Percentiles rank a stretch among this genome's conserved stretches.
Conservation (phyloP, 2,797 vertebrate species). For the Tarsius wallacei region DNA sequence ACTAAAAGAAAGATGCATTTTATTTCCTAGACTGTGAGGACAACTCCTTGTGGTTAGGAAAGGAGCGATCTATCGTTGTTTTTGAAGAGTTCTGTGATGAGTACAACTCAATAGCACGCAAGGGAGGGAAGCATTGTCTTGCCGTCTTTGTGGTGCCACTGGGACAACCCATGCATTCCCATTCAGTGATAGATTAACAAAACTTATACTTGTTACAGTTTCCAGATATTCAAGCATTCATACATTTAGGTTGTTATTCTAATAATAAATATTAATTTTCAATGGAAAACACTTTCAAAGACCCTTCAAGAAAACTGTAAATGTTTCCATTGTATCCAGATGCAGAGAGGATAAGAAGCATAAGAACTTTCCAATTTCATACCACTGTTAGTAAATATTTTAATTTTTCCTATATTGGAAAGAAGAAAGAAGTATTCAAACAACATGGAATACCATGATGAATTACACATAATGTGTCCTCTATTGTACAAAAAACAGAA, state of each 20-base stretch:
- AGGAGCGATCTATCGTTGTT: background rate
- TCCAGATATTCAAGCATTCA: background rate
- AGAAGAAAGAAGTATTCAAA: constrained; percentile 11
- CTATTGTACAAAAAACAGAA: background rate
- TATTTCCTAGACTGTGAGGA: constrained; percentile 2
- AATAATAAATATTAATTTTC: background rate
- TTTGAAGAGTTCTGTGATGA: background rate
- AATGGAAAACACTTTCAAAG: constrained; percentile 35
- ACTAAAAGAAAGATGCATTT: constrained; percentile 22
- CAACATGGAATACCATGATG: background rate
- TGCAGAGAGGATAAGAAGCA: background rate
- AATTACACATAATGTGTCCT: background rate
- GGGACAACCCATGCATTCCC: background rate
- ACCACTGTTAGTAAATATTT: background rate
- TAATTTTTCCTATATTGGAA: constrained; percentile 26
- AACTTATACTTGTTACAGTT: background rate
- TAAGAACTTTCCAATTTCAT: background rate
- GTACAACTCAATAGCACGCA: background rate
- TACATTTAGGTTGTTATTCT: constrained; percentile 5
- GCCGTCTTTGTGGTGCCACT: background rate
- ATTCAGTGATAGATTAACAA: background rate
- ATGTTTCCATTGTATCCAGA: constrained; percentile 1
- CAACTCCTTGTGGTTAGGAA: background rate
- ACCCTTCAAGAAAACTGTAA: background rate
- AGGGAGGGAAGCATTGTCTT: background rate